These are phyloP conservation scores for Eumerus sabulonum DNA, from an alignment of 2,888 invertebrate genomes.

Conservation along the genomic window DNA sequence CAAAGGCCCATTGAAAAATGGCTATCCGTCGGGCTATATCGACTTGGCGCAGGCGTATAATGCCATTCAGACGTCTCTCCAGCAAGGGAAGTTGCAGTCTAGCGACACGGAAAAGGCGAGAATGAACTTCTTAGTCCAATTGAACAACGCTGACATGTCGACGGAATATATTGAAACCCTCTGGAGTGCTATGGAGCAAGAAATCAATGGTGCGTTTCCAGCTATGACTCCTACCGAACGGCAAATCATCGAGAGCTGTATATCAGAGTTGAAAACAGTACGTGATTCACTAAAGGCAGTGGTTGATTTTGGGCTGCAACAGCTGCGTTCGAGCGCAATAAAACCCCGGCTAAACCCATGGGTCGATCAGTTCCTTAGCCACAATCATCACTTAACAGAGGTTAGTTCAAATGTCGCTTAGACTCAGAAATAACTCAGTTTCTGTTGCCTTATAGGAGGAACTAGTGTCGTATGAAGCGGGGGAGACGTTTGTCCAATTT, in stretches of 20 bases:
- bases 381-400: slow-evolving; percentile 90
- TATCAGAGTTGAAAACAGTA: slow-evolving; percentile 80
- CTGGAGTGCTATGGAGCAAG: slow-evolving; percentile 86
- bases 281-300: slow-evolving; percentile 81
- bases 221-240: slow-evolving; percentile 83
- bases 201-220: slow-evolving; percentile 84
- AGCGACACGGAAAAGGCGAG: slow-evolving; percentile 89
- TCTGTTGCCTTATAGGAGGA: slow-evolving; percentile 83
- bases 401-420: slow-evolving; percentile 78
- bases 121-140: slow-evolving; percentile 86
- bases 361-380: slow-evolving; percentile 88
- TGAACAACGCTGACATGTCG: slow-evolving; percentile 95
- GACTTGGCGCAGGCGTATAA: slow-evolving; percentile 91
- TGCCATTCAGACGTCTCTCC: slow-evolving; percentile 88
- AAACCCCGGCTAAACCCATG: slow-evolving; percentile 91
- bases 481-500: slow-evolving; percentile 91
- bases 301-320: slow-evolving; percentile 89
- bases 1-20: slow-evolving; percentile 84
- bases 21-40: slow-evolving; percentile 88
- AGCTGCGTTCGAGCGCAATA: slow-evolving; percentile 88
- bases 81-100: slow-evolving; percentile 89
- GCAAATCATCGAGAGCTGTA: slow-evolving; percentile 86
- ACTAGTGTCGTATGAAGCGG: slow-evolving; percentile 89
- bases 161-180: slow-evolving; percentile 94
- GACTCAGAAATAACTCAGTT: background rate